Percentiles rank a stretch among this genome's conserved stretches.
Conservation (phyloP, 2,888 invertebrate genomes). For the Trissoscelio sp. region DNA sequence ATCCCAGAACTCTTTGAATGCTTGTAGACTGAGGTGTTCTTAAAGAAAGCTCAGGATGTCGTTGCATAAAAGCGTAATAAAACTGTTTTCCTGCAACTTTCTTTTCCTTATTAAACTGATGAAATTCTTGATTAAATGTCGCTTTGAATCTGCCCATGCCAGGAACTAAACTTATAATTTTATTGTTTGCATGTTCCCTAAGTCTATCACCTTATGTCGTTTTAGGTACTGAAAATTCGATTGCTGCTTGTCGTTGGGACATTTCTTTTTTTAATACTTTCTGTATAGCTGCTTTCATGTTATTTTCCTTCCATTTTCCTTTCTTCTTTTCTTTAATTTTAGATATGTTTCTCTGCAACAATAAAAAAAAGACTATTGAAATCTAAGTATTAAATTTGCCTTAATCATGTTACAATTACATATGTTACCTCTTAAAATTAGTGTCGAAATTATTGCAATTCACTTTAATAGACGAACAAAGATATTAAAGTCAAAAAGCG, state of each 20-base stretch:
- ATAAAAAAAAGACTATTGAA: not conserved
- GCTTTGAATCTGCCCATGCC: conserved; percentile 12
- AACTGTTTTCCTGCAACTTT: conserved; percentile 28
- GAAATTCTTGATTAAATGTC: conserved; percentile 13
- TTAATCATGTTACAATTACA: no score
- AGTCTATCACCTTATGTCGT: conserved; percentile 31
- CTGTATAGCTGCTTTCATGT: conserved; percentile 8
- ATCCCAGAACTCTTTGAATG: conserved; percentile 43
- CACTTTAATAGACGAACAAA: no score
- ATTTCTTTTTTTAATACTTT: conserved; percentile 4
- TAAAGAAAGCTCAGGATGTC: conserved; percentile 18
- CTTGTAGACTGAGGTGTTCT: conserved; percentile 19
- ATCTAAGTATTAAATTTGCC: no score
- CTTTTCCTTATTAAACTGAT: conserved; percentile 27
- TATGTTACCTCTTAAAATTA: no score
- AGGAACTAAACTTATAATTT: conserved; percentile 29
- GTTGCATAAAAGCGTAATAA: conserved; percentile 34
- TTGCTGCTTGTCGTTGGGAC: conserved; percentile 3
- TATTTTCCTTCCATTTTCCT: conserved; percentile 2
- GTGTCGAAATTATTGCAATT: no score
- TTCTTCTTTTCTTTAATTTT: conserved; percentile 6
- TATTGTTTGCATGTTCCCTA: not conserved
- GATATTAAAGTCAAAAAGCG: no score
- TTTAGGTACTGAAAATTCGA: conserved; percentile 16
- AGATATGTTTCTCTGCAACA: not conserved